Evolutionary conservation across 2,797 vertebrate species (phyloP).

Genomic region (Tiaroga cobitis): DNA sequence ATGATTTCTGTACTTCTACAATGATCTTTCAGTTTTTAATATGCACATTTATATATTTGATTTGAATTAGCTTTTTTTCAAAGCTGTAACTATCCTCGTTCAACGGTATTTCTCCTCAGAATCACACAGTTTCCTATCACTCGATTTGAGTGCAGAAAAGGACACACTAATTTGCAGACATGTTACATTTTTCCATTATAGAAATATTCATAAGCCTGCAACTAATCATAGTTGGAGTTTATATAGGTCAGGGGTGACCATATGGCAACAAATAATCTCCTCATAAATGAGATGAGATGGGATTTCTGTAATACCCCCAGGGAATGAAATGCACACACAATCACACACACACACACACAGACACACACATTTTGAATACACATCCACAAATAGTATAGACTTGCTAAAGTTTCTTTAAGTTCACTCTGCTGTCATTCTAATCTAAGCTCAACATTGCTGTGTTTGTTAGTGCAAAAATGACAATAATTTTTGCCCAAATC

Average conservation of each 20-base stretch:
- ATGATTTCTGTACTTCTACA: conserved; percentile 41
- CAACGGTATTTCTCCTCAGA: background rate
- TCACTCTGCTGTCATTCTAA: background rate
- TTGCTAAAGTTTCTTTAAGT: conserved; percentile 2
- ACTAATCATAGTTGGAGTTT: conserved; percentile 65
- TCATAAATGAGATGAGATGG: conserved; percentile 66
- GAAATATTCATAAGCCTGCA: conserved; percentile 62
- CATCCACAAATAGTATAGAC: conserved; percentile 48
- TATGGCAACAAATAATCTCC: conserved; percentile 65
- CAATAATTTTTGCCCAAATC: conserved; percentile 15
- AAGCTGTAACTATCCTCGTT: background rate
- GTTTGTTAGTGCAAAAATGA: conserved; percentile 15
- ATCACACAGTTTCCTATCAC: conserved; percentile 43
- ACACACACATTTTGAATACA: conserved; percentile 48
- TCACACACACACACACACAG: background rate
- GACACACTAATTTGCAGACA: conserved; percentile 60
- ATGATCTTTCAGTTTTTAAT: conserved; percentile 14
- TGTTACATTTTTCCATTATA: conserved; percentile 61
- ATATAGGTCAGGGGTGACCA: conserved; percentile 64
- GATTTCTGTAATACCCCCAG: conserved; percentile 60
- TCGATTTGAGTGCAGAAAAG: conserved; percentile 49
- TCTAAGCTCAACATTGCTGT: background rate
- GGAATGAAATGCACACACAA: conserved; percentile 48
- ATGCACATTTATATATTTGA: conserved; percentile 10
- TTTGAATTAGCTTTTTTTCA: background rate